Conservation (phyloP, 1,140 invertebrate genomes). For the Babylonia areolata region DNA sequence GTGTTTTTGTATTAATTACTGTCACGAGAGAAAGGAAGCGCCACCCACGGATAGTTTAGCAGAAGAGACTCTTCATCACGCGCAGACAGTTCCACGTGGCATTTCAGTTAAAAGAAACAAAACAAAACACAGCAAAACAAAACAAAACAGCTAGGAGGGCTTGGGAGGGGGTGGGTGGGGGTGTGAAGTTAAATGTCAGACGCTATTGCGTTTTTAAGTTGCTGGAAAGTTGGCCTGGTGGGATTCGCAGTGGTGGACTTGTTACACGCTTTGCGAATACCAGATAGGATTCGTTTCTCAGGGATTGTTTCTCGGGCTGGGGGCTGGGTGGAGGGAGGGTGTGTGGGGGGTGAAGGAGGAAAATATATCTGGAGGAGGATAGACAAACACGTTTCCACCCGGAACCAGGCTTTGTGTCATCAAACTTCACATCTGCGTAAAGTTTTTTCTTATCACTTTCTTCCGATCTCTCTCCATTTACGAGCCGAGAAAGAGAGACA, state of each 20-base stretch:
- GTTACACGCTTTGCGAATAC: too few relatives aligned
- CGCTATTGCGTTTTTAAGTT: neutral
- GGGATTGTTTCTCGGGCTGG: too few relatives aligned
- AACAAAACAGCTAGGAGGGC: neutral
- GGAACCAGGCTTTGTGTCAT: neutral
- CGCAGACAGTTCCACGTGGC: neutral
- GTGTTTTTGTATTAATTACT: conserved; percentile 34
- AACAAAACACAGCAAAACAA: neutral
- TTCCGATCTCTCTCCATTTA: neutral
- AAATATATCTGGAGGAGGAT: neutral
- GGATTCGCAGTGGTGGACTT: too few relatives aligned
- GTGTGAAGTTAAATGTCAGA: neutral
- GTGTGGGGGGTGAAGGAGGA: neutral
- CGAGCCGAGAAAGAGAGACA: neutral
- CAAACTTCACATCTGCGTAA: neutral
- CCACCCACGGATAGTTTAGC: conserved; percentile 3
- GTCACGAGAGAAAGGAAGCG: neutral
- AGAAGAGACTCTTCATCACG: neutral
- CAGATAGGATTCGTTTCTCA: too few relatives aligned
- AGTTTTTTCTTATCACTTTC: neutral
- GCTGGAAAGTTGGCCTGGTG: too few relatives aligned
- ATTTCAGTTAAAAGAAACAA: too few relatives aligned
- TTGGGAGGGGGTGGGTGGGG: neutral
- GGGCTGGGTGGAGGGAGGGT: too few relatives aligned
- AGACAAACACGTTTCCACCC: neutral